These are phyloP conservation scores for Pterois miles DNA, from an alignment of 2,797 vertebrate species.

Conservation along the genomic window DNA sequence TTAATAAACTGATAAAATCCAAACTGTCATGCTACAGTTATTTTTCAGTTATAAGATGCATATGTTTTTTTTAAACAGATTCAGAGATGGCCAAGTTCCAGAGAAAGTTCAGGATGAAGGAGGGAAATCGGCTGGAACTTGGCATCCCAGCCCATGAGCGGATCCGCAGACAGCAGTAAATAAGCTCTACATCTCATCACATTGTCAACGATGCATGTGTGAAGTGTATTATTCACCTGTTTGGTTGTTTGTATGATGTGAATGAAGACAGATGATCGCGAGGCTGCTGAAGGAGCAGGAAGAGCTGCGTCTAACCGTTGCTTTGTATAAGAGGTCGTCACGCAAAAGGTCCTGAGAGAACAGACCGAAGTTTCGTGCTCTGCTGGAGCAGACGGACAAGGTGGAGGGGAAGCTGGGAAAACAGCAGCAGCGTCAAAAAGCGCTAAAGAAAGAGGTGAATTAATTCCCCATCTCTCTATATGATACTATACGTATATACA, in stretches of 20 bases:
- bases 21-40: too few species aligned
- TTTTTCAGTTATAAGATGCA: neutral
- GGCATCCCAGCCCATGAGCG: slow-evolving; percentile 80
- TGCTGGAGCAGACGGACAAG: slow-evolving; percentile 77
- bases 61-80: slow-evolving; percentile 52
- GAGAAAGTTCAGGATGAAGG: slow-evolving; percentile 87
- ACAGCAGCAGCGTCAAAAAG: slow-evolving; percentile 75
- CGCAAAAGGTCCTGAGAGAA: slow-evolving; percentile 74
- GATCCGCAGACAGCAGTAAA: slow-evolving; percentile 87
- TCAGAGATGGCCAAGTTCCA: slow-evolving; percentile 86
- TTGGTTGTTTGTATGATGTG: slow-evolving; percentile 17
- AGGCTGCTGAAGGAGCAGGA: slow-evolving; percentile 80
- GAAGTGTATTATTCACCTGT: neutral
- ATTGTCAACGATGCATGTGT: neutral
- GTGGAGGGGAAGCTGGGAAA: slow-evolving; percentile 74
- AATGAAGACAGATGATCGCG: slow-evolving; percentile 81
- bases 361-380: slow-evolving; percentile 50
- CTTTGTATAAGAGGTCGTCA: slow-evolving; percentile 65
- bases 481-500: neutral
- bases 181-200: neutral
- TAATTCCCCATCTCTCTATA: neutral
- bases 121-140: slow-evolving; percentile 82
- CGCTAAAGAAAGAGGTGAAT: slow-evolving; percentile 84
- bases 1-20: too few species aligned
- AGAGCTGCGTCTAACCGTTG: slow-evolving; percentile 78